Conservation (phyloP, 2,113 vertebrate genomes). For the Macroglossus sobrinus region DNA sequence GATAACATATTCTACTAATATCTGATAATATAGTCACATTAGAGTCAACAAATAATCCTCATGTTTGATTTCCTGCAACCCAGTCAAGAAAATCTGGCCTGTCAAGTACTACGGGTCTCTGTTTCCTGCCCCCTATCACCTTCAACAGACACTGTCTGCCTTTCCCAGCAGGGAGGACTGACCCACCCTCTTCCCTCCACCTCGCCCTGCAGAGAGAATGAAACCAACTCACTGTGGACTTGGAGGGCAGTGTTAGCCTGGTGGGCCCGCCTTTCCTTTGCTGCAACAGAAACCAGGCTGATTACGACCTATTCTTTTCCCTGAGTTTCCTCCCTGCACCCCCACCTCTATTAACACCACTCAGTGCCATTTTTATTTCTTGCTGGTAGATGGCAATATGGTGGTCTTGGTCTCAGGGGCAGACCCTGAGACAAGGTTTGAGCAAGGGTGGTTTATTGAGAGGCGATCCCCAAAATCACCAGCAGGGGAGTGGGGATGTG, state of each 20-base stretch:
- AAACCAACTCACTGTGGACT: constrained; percentile 94
- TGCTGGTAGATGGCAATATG: background rate
- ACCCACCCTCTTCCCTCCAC: background rate
- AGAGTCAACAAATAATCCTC: background rate
- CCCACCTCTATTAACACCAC: fast-evolving
- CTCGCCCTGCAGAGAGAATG: background rate
- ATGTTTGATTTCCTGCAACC: background rate
- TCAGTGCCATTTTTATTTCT: fast-evolving
- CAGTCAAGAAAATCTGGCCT: background rate
- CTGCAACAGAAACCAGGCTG: constrained; percentile 79
- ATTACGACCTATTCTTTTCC: fast-evolving
- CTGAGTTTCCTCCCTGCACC: fast-evolving
- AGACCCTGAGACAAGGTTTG: background rate
- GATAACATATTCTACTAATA: background rate
- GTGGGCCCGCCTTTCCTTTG: constrained; percentile 99
- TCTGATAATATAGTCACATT: background rate
- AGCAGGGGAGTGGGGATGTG: background rate
- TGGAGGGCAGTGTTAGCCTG: constrained; percentile 96
- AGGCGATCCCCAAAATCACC: background rate
- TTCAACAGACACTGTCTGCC: background rate
- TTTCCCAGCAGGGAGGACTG: background rate
- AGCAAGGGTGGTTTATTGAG: fast-evolving
- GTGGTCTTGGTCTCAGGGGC: background rate
- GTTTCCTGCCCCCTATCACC: too few species aligned
- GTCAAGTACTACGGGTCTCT: background rate